Conservation (phyloP, 2,888 invertebrate genomes). For the Agelastica alni region DNA sequence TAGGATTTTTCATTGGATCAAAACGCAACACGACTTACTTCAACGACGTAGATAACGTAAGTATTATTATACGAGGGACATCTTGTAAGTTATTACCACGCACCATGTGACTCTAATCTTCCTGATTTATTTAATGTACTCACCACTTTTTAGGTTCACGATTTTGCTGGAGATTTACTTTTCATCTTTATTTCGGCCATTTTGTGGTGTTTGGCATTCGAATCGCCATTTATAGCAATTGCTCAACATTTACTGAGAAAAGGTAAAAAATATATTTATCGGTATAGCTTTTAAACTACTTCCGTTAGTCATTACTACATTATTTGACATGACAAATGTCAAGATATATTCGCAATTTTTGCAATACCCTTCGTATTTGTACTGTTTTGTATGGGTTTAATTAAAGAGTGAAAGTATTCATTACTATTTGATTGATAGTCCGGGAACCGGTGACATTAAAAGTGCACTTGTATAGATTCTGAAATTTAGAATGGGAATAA, state of each 20-base stretch:
- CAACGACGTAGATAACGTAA: constrained; percentile 39
- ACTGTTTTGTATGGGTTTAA: too few relatives aligned
- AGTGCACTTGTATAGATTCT: too few relatives aligned
- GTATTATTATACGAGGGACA: too few relatives aligned
- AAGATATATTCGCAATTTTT: too few relatives aligned
- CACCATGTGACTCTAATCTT: too few relatives aligned
- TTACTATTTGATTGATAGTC: too few relatives aligned
- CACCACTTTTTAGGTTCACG: constrained; percentile 45
- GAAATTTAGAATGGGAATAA: too few relatives aligned
- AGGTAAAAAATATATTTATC: constrained; percentile 21
- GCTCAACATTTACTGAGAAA: constrained; percentile 20
- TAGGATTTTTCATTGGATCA: constrained; percentile 23
- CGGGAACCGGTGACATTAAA: too few relatives aligned
- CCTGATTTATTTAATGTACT: too few relatives aligned
- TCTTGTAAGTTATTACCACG: too few relatives aligned
- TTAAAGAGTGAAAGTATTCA: too few relatives aligned
- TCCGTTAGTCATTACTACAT: not conserved
- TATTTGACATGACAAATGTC: not conserved
- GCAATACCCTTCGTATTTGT: too few relatives aligned
- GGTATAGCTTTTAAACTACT: not conserved
- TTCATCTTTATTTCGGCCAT: constrained; percentile 50
- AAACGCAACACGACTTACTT: constrained; percentile 33
- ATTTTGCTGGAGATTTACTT: constrained; percentile 56
- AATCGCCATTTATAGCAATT: constrained; percentile 47
- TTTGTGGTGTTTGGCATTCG: constrained; percentile 55